Conservation (phyloP, 2,113 vertebrate genomes). For the Hystrix brachyura region DNA sequence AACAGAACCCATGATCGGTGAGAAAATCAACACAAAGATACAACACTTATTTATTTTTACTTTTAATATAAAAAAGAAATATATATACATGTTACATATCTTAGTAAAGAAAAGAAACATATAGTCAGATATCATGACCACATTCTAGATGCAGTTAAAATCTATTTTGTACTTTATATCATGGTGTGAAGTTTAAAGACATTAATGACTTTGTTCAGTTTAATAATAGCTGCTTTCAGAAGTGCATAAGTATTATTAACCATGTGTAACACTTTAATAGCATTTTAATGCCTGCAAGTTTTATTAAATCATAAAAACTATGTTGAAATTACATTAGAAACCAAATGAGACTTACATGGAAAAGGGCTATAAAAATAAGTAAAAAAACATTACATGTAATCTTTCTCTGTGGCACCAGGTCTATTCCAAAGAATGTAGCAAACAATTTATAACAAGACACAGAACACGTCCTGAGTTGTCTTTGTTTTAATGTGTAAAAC, state of each 20-base stretch:
- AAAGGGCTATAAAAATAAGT: slow-evolving; percentile 32
- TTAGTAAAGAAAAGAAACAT: neutral
- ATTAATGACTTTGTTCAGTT: slow-evolving; percentile 68
- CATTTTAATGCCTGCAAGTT: slow-evolving; percentile 69
- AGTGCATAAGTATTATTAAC: slow-evolving; percentile 73
- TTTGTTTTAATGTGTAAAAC: neutral
- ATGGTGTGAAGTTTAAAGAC: slow-evolving; percentile 62
- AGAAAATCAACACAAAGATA: neutral
- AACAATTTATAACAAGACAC: slow-evolving; percentile 6
- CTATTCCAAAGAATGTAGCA: neutral
- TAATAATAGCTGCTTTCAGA: slow-evolving; percentile 66
- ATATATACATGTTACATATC: neutral
- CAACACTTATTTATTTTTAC: neutral
- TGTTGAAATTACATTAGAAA: slow-evolving; percentile 68
- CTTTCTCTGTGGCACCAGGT: neutral
- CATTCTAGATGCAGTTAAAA: neutral
- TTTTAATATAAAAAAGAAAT: slow-evolving; percentile 32
- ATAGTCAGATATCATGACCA: neutral
- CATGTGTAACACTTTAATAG: slow-evolving; percentile 69
- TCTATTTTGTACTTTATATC: slow-evolving; percentile 50
- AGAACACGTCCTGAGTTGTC: neutral
- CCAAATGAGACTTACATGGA: slow-evolving; percentile 47
- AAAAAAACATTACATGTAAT: neutral
- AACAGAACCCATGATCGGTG: neutral
- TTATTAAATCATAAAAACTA: slow-evolving; percentile 75